Conservation (phyloP, 2,113 vertebrate genomes). For the Callipepla californica region DNA sequence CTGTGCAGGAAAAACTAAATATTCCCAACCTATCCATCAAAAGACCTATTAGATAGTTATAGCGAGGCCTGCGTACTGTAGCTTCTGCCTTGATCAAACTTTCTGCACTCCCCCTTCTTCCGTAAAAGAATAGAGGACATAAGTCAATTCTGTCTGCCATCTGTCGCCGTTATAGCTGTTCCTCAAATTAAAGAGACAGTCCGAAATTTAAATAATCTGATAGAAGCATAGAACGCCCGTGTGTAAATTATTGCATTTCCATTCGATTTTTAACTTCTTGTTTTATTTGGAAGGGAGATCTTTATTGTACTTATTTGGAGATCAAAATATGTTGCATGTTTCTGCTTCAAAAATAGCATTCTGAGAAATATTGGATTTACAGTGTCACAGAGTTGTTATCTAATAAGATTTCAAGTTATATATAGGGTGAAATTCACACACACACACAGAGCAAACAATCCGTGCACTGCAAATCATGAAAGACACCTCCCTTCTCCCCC, state of each 20-base stretch:
- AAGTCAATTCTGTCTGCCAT: conserved; percentile 90
- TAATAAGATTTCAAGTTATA: conserved; percentile 64
- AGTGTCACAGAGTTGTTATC: conserved; percentile 54
- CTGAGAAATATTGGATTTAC: conserved; percentile 62
- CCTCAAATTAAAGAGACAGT: conserved; percentile 84
- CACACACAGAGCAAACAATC: background rate
- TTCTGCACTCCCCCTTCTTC: conserved; percentile 82
- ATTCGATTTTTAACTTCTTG: conserved; percentile 1
- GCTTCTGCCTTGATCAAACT: conserved; percentile 82
- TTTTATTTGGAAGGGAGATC: conserved; percentile 48
- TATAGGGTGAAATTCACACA: conserved; percentile 63
- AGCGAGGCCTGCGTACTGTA: conserved; percentile 69
- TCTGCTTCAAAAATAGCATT: conserved; percentile 64
- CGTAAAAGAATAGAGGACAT: conserved; percentile 85
- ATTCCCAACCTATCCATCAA: conserved; percentile 76
- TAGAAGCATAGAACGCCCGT: conserved; percentile 63
- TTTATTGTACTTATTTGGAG: conserved; percentile 51
- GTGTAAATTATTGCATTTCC: conserved; percentile 50
- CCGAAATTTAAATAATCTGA: conserved; percentile 75
- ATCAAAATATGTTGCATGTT: conserved; percentile 57
- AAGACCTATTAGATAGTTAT: conserved; percentile 82
- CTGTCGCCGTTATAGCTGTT: conserved; percentile 82
- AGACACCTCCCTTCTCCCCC: background rate
- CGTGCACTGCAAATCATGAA: background rate
- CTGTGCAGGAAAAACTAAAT: conserved; percentile 70